Evolutionary conservation across 2,888 invertebrate species (phyloP).

Genomic region (Gryllus longicercus): DNA sequence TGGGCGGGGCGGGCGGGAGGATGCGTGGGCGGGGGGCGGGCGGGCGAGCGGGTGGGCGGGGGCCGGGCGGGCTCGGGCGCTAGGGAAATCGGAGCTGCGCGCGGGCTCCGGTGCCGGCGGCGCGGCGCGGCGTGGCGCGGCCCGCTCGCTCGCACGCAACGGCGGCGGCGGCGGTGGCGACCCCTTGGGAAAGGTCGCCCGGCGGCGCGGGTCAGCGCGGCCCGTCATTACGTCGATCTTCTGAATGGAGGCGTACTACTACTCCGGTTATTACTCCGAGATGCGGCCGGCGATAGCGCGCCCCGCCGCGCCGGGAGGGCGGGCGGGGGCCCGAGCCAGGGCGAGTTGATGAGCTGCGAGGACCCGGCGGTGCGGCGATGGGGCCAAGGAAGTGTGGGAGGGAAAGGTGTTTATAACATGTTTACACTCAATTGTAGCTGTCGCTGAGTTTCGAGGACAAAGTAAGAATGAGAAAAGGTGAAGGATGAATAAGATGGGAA

Average conservation of each 20-base stretch:
- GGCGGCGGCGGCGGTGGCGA: background rate
- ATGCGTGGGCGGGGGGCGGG: background rate
- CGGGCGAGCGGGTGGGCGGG: background rate
- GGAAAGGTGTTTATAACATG: no score
- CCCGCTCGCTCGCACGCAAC: background rate
- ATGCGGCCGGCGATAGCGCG: background rate
- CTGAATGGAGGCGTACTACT: slow-evolving; percentile 1
- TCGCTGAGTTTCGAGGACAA: no score
- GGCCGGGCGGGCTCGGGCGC: background rate
- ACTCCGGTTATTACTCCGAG: slow-evolving; percentile 6
- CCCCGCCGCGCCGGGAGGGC: background rate
- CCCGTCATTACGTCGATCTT: background rate
- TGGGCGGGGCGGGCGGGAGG: background rate
- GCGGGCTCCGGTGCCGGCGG: background rate
- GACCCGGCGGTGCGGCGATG: no score
- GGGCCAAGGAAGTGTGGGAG: no score
- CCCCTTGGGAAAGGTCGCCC: background rate
- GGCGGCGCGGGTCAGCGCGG: background rate
- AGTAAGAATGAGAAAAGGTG: no score
- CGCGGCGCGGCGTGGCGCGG: background rate
- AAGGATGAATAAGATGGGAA: no score
- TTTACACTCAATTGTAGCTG: no score
- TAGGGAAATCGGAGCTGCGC: background rate
- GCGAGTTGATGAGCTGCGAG: no score
- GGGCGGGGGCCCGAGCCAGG: background rate